phyloP scores from a whole-genome alignment of 2,888 invertebrate species.

The Lobophora halterata region DNA sequence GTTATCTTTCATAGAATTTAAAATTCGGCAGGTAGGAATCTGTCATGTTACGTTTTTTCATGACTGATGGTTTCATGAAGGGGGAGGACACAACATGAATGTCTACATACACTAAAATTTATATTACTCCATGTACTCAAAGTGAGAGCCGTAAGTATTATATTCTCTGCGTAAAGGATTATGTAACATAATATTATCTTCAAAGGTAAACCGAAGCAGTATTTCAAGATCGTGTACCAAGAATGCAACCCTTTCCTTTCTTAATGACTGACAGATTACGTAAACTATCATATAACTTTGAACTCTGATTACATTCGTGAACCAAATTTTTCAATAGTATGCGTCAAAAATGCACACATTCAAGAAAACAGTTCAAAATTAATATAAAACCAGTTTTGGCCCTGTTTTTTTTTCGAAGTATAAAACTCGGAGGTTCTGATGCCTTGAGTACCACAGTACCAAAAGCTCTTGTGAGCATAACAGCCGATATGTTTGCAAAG shows the following conservation, averaged over 20 bases:
- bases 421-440: conserved; percentile 46
- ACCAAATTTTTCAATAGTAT: conserved; percentile 41
- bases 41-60: no score
- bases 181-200: background rate
- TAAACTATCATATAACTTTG: conserved; percentile 53
- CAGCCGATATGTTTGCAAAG: conserved; percentile 42
- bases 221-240: conserved; percentile 24
- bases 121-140: no score
- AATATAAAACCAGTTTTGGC: conserved; percentile 45
- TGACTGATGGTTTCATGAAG: no score
- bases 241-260: conserved; percentile 30
- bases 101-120: no score
- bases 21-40: no score
- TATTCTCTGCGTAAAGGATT: no score
- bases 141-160: no score
- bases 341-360: conserved; percentile 38
- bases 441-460: conserved; percentile 40
- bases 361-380: conserved; percentile 34
- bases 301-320: conserved; percentile 35
- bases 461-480: conserved; percentile 39
- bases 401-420: conserved; percentile 44
- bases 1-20: no score
- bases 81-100: no score
- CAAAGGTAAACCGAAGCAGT: conserved; percentile 9
- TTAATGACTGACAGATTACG: conserved; percentile 47